phyloP scores from a whole-genome alignment of 2,888 invertebrate species.

The Chorisops tibialis region DNA sequence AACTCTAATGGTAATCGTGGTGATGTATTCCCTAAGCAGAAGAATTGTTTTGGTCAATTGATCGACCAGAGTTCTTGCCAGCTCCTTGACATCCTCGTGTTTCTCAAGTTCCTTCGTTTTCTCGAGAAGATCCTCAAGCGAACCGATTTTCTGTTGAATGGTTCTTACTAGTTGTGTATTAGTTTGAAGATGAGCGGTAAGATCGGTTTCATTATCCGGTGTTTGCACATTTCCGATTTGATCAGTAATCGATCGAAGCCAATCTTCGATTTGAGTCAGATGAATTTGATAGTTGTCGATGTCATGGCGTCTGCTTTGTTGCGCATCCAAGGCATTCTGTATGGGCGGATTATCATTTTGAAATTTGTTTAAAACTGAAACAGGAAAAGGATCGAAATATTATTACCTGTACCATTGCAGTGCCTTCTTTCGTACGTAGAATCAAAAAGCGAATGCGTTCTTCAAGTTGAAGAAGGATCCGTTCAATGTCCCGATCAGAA shows the following conservation, averaged over 20 bases:
- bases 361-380: background rate
- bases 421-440: conserved; percentile 67
- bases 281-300: conserved; percentile 56
- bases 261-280: conserved; percentile 56
- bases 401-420: conserved; percentile 53
- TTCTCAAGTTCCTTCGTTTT: conserved; percentile 51
- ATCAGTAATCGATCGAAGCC: conserved; percentile 53
- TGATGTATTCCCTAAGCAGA: conserved; percentile 61
- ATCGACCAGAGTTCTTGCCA: conserved; percentile 54
- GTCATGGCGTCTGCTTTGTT: conserved; percentile 56
- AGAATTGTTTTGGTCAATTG: conserved; percentile 59
- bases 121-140: conserved; percentile 53
- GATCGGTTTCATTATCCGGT: conserved; percentile 52
- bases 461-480: conserved; percentile 54
- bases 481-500: conserved; percentile 60
- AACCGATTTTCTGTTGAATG: conserved; percentile 53
- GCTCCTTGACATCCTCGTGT: conserved; percentile 52
- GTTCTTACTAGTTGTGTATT: conserved; percentile 56
- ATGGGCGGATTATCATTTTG: conserved; percentile 32
- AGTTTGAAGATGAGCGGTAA: conserved; percentile 55
- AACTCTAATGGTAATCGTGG: conserved; percentile 60
- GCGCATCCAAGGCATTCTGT: conserved; percentile 56
- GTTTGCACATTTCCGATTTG: conserved; percentile 43
- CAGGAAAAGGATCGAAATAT: background rate
- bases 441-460: conserved; percentile 64